These are phyloP conservation scores for Sebastes vulpes DNA, from an alignment of 2,797 vertebrate genomes.

Conservation along the genomic window DNA sequence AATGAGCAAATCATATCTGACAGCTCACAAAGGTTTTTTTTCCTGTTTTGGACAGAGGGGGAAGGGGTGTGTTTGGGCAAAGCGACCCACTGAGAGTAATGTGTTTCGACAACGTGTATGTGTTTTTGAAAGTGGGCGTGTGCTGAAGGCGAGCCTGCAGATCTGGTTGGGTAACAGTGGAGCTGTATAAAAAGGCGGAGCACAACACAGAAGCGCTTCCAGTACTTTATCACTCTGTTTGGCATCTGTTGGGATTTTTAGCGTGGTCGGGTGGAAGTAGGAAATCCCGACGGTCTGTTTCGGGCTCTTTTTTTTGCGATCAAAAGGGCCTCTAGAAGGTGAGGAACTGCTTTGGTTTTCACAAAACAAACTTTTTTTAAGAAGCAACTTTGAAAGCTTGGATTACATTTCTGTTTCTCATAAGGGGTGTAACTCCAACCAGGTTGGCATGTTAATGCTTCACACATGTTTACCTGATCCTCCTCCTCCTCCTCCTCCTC, in stretches of 20 bases:
- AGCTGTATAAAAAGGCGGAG: constrained; percentile 80
- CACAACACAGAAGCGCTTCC: constrained; percentile 36
- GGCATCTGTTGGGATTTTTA: constrained; percentile 39
- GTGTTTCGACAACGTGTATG: constrained; percentile 55
- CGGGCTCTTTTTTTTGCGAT: background rate
- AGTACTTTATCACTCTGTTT: constrained; percentile 35
- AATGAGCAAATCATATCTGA: constrained; percentile 34
- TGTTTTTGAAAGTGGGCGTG: constrained; percentile 62
- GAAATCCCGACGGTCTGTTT: constrained; percentile 2
- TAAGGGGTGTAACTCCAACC: constrained; percentile 32
- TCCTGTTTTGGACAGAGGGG: constrained; percentile 42
- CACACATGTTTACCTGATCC: constrained; percentile 22
- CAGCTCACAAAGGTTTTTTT: constrained; percentile 15
- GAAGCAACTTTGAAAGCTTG: constrained; percentile 24
- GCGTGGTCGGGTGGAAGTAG: constrained; percentile 17
- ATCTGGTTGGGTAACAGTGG: constrained; percentile 77
- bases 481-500: background rate
- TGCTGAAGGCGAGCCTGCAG: constrained; percentile 27
- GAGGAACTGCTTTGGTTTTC: constrained; percentile 36
- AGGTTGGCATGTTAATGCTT: constrained; percentile 53
- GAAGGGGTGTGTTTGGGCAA: constrained; percentile 21
- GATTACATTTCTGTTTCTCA: constrained; percentile 28
- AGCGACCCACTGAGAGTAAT: constrained; percentile 65
- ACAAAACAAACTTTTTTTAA: background rate
- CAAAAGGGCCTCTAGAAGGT: constrained; percentile 43